Base-by-base conservation (phyloP, 2,888 invertebrate genomes). In the Hyposoter didymator region DNA sequence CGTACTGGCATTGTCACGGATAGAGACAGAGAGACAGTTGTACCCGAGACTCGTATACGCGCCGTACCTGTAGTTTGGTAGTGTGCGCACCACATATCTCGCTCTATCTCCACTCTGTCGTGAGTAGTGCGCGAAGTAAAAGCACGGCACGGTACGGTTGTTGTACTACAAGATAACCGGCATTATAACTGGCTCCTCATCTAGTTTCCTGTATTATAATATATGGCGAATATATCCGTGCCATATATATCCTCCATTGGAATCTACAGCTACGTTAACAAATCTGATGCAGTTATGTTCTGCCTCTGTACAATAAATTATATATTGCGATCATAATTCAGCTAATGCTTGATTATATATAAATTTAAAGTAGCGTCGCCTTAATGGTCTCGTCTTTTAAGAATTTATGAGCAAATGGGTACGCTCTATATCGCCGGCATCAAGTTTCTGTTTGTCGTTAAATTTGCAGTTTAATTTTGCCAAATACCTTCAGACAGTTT, bases 1-100 rank as follows among this genome's bases (percentile, higher is more conserved):
- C 90, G 91, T 92, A 92, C 91, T 90, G 90, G 91, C 91, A 92
- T 93, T 92, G 93, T 92, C 90, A 72, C 43, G 10, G 74, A 69
- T 55, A 72, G 67, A 45, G 67, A n/a, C 14, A 88, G 69, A 76
- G 66, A 62, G 70, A 19, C 73, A 74, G 73, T 66, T 75, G 74
- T 87, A 70, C 39, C 78, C 81, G 52, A 72, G 84, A n/a, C n/a
- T 52, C 55, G 55, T 72, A 74, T 74, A 69, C 55, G 66, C 74
- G n/a, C n/a, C n/a, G 66, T 70, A 84, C 74, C 81, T 59, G 69
- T 49, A 45, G 67, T 75, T 69, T 49, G 76, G 22, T 73, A 35
- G 69, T 78, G 62, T 72, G 45, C 52, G 49, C 45, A 47, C 67
- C 47, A 66, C 74, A 70, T 75, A 80, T 80, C 79, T 67, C 49